Base-by-base conservation (phyloP, 2,888 invertebrate species). In the Drosophila hamatofila region DNA sequence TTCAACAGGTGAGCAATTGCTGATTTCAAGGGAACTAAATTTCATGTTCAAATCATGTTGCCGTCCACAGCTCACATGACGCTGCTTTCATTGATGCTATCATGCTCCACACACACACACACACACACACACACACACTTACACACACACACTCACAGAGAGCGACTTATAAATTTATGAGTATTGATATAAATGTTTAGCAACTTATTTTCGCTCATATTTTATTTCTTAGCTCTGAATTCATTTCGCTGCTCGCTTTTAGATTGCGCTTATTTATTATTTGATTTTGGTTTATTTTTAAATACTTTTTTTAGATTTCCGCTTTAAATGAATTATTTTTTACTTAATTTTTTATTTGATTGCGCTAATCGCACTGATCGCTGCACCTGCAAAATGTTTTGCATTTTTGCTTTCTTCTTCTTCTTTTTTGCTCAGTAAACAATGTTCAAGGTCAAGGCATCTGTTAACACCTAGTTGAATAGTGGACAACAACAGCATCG, bases 161-260 rank as follows among this genome's bases (percentile, higher is more conserved):
- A 41, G 18, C 12, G 21, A 35, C 39, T 39, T 60, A 58, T 21
- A 60, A 70, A 74, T 63, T 75, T 72, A 58, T 60, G 64, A 55
- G 59, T 78, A 68, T 78, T 78, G 78, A 78, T 68, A 79, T 57
- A 79, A 78, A 51, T 57, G 41, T 54, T 82, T 70, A 63, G 67
- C 62, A 60, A 42, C 30, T 55, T 39, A 35, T 65, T 39, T 54
- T 25, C 27, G 46, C 46, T 33, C 39, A 30, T 16, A 51, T 33
- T 41, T 41, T 37, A 23, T 52, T 51, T 30, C 35, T 62, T 60
- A 37, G 37, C 64, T 73, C 56, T 42, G 23, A 55, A 54, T 56
- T 49, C 49, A 62, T 39, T 58, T 39, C 35, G 5, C 16, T 25
- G 16, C 54, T n/a, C n/a, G n/a, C 39, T 39, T 35, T 35, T 61